Base-by-base conservation (phyloP, 2,888 invertebrate species). In the Mesorhabditis spiculigera region DNA sequence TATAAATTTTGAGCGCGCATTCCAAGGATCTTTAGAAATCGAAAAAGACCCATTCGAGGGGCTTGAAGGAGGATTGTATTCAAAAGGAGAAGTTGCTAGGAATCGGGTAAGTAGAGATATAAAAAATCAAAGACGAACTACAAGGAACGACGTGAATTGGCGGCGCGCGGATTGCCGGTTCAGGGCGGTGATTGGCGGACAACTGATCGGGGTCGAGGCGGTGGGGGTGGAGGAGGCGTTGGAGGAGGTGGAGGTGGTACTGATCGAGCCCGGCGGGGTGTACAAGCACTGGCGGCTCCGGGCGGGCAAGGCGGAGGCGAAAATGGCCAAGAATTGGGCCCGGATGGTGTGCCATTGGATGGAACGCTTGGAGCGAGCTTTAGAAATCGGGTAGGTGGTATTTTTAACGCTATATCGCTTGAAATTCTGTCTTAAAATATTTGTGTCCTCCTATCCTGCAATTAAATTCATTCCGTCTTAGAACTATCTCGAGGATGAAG, bases 41-140 rank as follows among this genome's bases (percentile, higher is more conserved):
- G 78, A 78, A 63, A 78, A 75, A 68, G 77, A 79, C 69, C 78
- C 79, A 13, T 79, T 79, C 66, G 79, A 78, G 50, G 79, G 79
- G 43, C 70, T 79, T 28, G 79, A 79, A 43, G 74, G 75, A 62
- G 79, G 79, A 6, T 75, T 77, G 71, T 79, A 75, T 72, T 77
- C 77, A 45, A 79, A 79, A 68, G 79, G 79, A 71, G 79, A 79
- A 45, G 76, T 79, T 6, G 70, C 73, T 13, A 75, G 79, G 45
- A 79, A 79, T 63, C 74, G 74, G 72, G 78, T 76, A 70, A 61
- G 13, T 61, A 16, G 13, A 10, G 8, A 42, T 8, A 13, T 16
- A 44, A 42, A 43, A 43, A 13, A 43, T 13, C 8, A 65, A 65
- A 43, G n/a, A 10, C n/a, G 16, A 16, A 41, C 5, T 67, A 73